phyloP scores from a whole-genome alignment of 2,888 invertebrate genomes.

The Anodontia alba region DNA sequence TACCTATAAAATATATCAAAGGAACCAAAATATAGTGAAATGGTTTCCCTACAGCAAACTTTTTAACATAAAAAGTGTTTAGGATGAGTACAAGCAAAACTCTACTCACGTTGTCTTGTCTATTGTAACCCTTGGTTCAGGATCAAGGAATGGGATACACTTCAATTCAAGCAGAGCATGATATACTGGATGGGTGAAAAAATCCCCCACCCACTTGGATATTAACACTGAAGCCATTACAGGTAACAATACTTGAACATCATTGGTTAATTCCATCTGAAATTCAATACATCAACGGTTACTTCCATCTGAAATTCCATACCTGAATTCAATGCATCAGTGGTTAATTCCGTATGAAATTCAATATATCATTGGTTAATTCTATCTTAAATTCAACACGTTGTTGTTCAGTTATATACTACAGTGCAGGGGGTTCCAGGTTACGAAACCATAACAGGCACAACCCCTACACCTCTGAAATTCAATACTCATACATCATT shows the following conservation, averaged over 20 bases:
- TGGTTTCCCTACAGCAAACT: no score
- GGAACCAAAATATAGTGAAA: no score
- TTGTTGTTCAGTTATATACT: no score
- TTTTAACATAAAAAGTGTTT: no score
- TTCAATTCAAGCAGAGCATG: constrained; percentile 85
- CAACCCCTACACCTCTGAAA: no score
- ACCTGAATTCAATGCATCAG: no score
- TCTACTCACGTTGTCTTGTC: constrained; percentile 63
- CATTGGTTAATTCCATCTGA: constrained; percentile 86
- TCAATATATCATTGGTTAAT: no score
- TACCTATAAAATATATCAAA: no score
- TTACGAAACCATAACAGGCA: constrained; percentile 86
- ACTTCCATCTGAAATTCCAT: no score
- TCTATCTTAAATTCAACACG: no score
- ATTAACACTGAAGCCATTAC: constrained; percentile 86
- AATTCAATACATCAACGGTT: constrained; percentile 32
- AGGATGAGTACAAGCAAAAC: no score
- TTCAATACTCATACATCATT: constrained; percentile 85
- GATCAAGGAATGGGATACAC: constrained; percentile 85
- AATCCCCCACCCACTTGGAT: constrained; percentile 85
- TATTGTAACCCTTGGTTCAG: constrained; percentile 80
- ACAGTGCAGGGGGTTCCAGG: no score
- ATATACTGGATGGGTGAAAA: constrained; percentile 85
- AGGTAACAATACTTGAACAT: constrained; percentile 85
- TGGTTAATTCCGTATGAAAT: background rate